Conservation (phyloP, 2,113 vertebrate genomes). For the Myxocyprinus asiaticus region DNA sequence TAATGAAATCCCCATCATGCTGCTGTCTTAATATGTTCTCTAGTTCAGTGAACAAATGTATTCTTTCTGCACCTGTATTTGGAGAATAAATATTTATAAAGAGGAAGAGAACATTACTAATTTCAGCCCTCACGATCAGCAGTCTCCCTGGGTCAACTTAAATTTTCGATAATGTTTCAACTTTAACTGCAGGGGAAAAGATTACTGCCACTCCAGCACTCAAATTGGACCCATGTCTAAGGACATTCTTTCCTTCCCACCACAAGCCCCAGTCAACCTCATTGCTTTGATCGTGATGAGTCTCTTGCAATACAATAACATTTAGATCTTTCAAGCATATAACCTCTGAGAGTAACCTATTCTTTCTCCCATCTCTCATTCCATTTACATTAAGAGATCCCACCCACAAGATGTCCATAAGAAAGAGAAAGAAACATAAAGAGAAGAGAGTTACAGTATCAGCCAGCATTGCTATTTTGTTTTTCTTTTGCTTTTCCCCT, state of each 20-base stretch:
- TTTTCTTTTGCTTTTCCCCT: not conserved
- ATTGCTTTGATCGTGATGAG: not conserved
- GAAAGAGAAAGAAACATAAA: not conserved
- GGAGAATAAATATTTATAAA: no score
- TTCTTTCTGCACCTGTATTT: no score
- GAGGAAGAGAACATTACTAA: no score
- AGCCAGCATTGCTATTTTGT: no score
- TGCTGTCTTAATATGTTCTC: no score
- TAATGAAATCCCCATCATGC: no score
- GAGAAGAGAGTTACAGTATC: not conserved
- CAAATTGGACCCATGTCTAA: not conserved
- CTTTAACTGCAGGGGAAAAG: no score
- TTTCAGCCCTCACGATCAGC: no score
- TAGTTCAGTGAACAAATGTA: no score
- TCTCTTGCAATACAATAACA: not conserved
- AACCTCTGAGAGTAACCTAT: not conserved
- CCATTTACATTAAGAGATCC: not conserved
- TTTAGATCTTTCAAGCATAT: not conserved
- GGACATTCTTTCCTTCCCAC: not conserved
- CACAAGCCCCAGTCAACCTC: not conserved
- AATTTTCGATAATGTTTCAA: no score
- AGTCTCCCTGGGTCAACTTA: no score
- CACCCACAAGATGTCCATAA: not conserved
- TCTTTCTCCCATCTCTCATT: not conserved
- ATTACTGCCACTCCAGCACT: not conserved